A percentile compares a stretch with the other conserved stretches of the same genome.
These are phyloP conservation scores for Zonitis immaculata DNA, from an alignment of 2,888 invertebrate genomes.

Conservation along the genomic window DNA sequence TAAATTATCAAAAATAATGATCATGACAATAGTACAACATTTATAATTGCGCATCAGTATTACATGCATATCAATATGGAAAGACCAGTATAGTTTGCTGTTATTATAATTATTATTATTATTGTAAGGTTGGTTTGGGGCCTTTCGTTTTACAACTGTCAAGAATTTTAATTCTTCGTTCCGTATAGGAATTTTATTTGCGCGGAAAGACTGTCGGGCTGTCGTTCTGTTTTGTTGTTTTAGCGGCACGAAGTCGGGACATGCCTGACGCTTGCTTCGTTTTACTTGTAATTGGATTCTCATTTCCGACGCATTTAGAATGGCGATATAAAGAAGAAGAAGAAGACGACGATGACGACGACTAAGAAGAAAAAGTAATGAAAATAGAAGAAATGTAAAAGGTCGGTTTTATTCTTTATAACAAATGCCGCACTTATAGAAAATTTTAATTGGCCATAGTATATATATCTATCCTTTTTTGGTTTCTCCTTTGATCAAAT, in stretches of 20 bases:
- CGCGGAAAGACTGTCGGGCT: conserved; percentile 40
- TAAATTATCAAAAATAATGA: no score
- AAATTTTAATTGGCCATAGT: conserved; percentile 49
- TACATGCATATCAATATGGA: no score
- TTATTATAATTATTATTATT: no score
- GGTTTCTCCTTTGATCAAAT: conserved; percentile 28
- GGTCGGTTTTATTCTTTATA: conserved; percentile 46
- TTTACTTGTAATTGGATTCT: conserved; percentile 48
- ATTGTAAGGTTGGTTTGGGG: no score
- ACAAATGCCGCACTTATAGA: conserved; percentile 46
- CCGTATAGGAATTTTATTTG: conserved; percentile 45
- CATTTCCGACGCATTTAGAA: conserved; percentile 50
- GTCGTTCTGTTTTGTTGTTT: conserved; percentile 44
- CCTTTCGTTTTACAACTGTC: conserved; percentile 41
- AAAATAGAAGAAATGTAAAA: no score
- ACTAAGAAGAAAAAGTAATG: no score
- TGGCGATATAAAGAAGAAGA: no score
- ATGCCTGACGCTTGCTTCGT: conserved; percentile 47
- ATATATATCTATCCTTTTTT: conserved; percentile 46
- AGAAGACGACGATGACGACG: no score
- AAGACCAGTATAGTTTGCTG: no score
- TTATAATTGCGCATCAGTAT: no score
- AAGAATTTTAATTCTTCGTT: conserved; percentile 47
- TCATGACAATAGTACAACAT: no score
- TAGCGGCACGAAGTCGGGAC: conserved; percentile 46